Evolutionary conservation across 2,888 invertebrate genomes (phyloP), one percentile per base, ranked within the genome.

Genomic region (Brachypalpus laphriformis): DNA sequence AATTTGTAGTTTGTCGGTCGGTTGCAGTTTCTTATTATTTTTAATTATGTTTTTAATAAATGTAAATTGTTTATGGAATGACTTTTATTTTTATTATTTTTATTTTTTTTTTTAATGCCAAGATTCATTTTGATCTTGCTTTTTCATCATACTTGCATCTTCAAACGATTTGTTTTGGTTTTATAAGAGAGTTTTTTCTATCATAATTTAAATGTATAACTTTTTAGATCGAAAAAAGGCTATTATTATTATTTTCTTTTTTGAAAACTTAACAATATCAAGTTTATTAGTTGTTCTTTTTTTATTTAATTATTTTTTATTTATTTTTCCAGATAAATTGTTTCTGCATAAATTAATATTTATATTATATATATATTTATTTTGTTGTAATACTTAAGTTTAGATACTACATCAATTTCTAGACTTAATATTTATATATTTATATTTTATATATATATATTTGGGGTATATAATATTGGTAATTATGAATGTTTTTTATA

Each of bases 321-420:
- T n/a, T n/a, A n/a, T 28, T 40, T 70, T 71, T 75, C 42, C 42
- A 80, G 72, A 68, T 74, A 74, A 71, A 54, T 59, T 70, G 51
- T 76, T 59, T 76, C 34, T 68, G 61, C 77, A 63, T 61, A 77
- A 68, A 68, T 76, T 66, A 42, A 57, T 72, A 49, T 80, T 72
- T 63, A 56, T 66, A 37, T 56, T 51, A 47, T 47, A 18, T 63
- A 61, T 77, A 37, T 71, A 56, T 56, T 61, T 63, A 49, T 65
- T 77, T 77, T 72, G 49, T 75, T 83, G 70, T 61, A 72, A 56
- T 61, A 34, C 86, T 87, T 87, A 87, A 51, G 49, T 45, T 68
- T 85, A 87, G 74, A 61, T 59, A 85, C 87, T 87, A 87, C 87
- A 87, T 83, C 76, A 86, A 87, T 77, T 87, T 75, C 76, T 86